These are phyloP conservation scores for Caenorhabditis zanzibari DNA, from an alignment of 2,888 invertebrate species.

Conservation along the genomic window DNA sequence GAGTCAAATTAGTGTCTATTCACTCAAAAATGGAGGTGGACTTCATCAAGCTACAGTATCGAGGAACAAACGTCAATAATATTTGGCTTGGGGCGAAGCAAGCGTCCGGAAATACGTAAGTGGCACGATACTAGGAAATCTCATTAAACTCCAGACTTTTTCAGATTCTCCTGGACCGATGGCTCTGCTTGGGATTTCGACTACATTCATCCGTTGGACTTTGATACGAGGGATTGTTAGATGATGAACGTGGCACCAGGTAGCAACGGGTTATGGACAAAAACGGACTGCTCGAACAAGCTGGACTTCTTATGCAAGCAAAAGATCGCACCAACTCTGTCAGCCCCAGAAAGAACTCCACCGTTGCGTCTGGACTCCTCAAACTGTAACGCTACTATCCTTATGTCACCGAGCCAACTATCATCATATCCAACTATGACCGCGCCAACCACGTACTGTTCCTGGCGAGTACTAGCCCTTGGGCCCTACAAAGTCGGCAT, in stretches of 20 bases:
- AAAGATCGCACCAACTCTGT: not conserved
- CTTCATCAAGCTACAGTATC: not conserved
- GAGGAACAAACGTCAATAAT: not conserved
- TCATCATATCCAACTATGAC: not conserved
- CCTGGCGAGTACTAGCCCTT: not conserved
- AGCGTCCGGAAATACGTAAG: no score
- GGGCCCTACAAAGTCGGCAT: not conserved
- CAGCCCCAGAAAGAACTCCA: not conserved
- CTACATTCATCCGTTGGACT: not conserved
- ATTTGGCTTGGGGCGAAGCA: not conserved
- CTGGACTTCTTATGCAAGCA: not conserved
- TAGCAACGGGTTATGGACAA: not conserved
- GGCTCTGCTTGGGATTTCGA: not conserved
- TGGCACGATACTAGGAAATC: no score
- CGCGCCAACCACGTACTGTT: not conserved
- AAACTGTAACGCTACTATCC: not conserved
- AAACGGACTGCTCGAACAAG: not conserved
- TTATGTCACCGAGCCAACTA: not conserved
- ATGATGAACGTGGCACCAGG: not conserved
- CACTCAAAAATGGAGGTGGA: slow-evolving; percentile 1
- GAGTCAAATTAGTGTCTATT: not conserved
- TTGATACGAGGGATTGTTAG: not conserved
- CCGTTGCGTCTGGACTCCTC: not conserved
- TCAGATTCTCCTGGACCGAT: not conserved
- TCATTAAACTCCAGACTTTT: not conserved